Conservation (phyloP, 2,888 invertebrate species). For the Drosophila histrio region DNA sequence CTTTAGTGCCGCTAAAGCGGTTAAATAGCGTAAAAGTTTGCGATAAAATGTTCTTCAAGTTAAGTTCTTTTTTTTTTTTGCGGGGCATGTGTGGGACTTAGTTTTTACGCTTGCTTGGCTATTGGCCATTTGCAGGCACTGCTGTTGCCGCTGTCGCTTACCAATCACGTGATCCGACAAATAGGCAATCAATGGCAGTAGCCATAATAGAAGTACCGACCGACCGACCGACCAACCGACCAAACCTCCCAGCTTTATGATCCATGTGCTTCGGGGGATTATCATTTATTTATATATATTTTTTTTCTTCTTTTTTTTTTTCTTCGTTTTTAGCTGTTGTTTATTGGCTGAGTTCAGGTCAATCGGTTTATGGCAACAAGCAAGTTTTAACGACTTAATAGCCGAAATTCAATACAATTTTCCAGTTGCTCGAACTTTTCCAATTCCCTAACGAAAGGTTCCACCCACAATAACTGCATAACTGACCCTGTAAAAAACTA, state of each 20-base stretch:
- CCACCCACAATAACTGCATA: not conserved
- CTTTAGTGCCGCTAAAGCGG: constrained; percentile 70
- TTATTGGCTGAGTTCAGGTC: constrained; percentile 42
- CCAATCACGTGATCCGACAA: constrained; percentile 63
- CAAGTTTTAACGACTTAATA: constrained; percentile 75
- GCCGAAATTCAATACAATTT: constrained; percentile 78
- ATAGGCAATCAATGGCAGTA: constrained; percentile 62
- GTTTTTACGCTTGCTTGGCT: constrained; percentile 61
- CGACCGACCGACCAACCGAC: not conserved
- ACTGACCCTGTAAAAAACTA: constrained; percentile 68
- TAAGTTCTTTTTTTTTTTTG: constrained; percentile 18
- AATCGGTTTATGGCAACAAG: constrained; percentile 50
- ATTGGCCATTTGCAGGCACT: constrained; percentile 17
- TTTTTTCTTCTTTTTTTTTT: constrained; percentile 1
- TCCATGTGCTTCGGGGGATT: constrained; percentile 32
- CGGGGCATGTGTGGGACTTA: constrained; percentile 28
- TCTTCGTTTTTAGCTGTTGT: constrained; percentile 27
- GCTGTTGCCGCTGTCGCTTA: constrained; percentile 8
- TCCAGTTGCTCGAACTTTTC: constrained; percentile 58
- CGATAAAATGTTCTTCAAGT: constrained; percentile 59
- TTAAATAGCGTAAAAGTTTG: constrained; percentile 79
- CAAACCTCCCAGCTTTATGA: constrained; percentile 33
- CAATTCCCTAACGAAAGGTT: constrained; percentile 6
- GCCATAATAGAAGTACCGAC: constrained; percentile 54
- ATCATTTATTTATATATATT: constrained; percentile 42